Base-by-base conservation (phyloP, 1,140 invertebrate species). In the Drosophila seguyi region DNA sequence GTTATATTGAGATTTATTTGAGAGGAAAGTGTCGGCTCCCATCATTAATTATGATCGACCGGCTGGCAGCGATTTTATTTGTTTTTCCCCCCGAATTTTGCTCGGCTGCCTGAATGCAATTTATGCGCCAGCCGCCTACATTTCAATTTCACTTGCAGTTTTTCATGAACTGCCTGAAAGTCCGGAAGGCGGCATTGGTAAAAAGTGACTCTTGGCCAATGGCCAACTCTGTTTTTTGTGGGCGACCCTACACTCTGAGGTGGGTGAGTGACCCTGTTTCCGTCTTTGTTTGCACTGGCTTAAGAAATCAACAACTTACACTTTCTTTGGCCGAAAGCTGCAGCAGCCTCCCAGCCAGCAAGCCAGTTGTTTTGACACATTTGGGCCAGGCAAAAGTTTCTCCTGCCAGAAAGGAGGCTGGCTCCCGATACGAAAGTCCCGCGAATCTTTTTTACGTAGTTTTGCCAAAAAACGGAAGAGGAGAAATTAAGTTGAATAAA, bases 1-100 rank as follows among this genome's bases (percentile, higher is more conserved):
- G 81, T 79, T 90, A 75, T 90, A 90, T 90, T 90, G 81, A 90
- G 85, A 90, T 90, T 90, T 90, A 90, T 90, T 79, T 63, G n/a
- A 11, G 18, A 47, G 48, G 42, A 59, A 50, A 27, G 29, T 62
- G 41, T 25, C 61, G 8, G 36, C 25, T 29, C 29, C 22, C 29
- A 85, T 90, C 85, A 88, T 88, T 88, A 88, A 88, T 88, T 88
- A 88, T 90, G 61, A 84, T 88, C 81, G 67, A 48, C 53, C 50
- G 57, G 41, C 72, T 60, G 20, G 44, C 42, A 22, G n/a, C 22
- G 47, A 41, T 63, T 82, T 82, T 79, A 82, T 87, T 88, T 83
- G 84, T 68, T 77, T 68, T 77, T 80, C 61, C 20, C 22, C 22
- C 22, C n/a, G 53, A 63, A 60, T 61, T 22, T 62, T 39, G 34